Evolutionary conservation across 53 echinoderm and acorn worm species (phyloP).

Genomic region (Arbacia lixula): DNA sequence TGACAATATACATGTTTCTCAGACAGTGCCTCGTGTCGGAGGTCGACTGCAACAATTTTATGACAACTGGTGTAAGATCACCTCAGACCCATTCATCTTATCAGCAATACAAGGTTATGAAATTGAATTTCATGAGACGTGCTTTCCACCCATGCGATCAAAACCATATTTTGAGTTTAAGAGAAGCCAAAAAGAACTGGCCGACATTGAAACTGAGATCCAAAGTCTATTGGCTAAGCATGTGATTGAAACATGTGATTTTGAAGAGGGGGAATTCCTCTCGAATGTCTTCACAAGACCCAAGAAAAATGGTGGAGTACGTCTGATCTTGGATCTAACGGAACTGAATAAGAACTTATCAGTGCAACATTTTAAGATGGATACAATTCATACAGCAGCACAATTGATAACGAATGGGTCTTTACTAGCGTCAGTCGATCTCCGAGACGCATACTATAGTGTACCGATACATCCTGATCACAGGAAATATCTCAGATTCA

Average conservation of each 20-base stretch:
- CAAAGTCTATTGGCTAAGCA: neutral
- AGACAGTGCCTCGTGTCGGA: no score
- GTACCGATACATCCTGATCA: conserved; percentile 54
- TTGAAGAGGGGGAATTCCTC: conserved; percentile 56
- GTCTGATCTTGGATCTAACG: conserved; percentile 55
- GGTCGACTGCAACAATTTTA: no score
- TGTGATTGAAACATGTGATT: conserved; percentile 42
- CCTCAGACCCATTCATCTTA: no score
- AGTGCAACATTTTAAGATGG: no score
- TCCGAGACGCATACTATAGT: conserved; percentile 76
- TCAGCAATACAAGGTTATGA: no score
- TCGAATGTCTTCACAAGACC: conserved; percentile 70
- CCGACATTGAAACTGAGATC: conserved; percentile 65
- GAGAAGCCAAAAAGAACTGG: no score
- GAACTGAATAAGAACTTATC: conserved; percentile 56
- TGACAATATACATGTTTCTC: no score
- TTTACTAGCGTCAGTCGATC: conserved; percentile 68
- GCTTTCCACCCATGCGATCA: no score
- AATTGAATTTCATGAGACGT: no score
- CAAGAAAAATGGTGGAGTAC: conserved; percentile 67
- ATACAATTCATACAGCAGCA: conserved; percentile 60
- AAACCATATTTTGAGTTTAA: no score
- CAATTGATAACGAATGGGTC: conserved; percentile 17
- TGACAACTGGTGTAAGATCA: no score
- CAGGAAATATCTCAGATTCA: conserved; percentile 64